These are phyloP conservation scores for Cactoblastis cactorum DNA, from an alignment of 2,888 invertebrate species.

Conservation along the genomic window DNA sequence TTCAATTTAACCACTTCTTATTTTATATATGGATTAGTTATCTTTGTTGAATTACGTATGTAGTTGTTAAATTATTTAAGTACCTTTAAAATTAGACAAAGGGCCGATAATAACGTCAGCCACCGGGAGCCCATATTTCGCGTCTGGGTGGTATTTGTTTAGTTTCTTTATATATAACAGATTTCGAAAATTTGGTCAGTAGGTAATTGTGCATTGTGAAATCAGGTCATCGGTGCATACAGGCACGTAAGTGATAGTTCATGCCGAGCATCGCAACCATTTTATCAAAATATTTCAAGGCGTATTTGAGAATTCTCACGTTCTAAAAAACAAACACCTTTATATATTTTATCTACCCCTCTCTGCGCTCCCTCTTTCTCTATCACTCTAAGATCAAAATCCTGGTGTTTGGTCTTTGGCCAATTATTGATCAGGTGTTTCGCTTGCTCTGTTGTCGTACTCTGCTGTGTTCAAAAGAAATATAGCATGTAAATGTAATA, in stretches of 20 bases:
- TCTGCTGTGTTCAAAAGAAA: too few relatives aligned
- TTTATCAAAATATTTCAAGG: neutral
- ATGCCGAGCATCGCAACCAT: neutral
- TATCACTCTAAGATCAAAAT: too few relatives aligned
- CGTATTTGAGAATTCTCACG: neutral
- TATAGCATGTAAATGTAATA: too few relatives aligned
- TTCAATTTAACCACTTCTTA: neutral
- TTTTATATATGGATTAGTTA: neutral
- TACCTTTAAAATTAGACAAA: slow-evolving; percentile 22
- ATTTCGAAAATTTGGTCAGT: slow-evolving; percentile 23
- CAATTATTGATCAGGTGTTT: too few relatives aligned
- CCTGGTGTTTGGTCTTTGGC: too few relatives aligned
- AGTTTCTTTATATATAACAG: slow-evolving; percentile 20
- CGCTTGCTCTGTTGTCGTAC: too few relatives aligned
- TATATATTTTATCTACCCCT: too few relatives aligned
- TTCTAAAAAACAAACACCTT: too few relatives aligned
- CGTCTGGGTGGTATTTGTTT: slow-evolving; percentile 1
- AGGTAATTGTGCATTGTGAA: slow-evolving; percentile 22
- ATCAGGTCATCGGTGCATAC: slow-evolving; percentile 8
- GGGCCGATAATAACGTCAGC: slow-evolving; percentile 17
- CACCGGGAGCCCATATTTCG: slow-evolving; percentile 17
- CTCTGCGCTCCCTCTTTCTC: too few relatives aligned
- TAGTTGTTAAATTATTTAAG: neutral
- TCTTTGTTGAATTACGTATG: neutral
- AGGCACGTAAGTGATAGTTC: slow-evolving; percentile 19